Conservation (phyloP, 2,797 vertebrate species). For the Erpetoichthys calabaricus region DNA sequence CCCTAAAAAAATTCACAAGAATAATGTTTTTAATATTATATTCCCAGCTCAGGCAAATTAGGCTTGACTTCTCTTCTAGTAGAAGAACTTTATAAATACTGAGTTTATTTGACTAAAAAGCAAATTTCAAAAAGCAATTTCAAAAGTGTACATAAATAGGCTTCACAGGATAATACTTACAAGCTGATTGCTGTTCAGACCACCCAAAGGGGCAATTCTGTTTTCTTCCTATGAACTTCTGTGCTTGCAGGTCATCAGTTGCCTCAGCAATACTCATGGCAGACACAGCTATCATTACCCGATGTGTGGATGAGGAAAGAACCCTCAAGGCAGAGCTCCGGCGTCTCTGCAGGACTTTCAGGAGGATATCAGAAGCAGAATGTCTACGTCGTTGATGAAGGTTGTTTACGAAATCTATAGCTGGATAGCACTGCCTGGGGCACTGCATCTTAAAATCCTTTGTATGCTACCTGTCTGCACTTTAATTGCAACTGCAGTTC, state of each 20-base stretch:
- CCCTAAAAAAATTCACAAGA: too few species aligned
- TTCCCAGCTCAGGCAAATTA: too few species aligned
- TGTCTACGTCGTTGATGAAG: conserved; percentile 44
- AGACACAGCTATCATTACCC: conserved; percentile 58
- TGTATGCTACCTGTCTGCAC: background rate
- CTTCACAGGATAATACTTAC: too few species aligned
- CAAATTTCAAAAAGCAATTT: too few species aligned
- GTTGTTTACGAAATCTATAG: conserved; percentile 39
- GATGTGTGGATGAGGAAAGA: conserved; percentile 59
- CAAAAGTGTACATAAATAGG: too few species aligned
- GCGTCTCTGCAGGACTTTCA: conserved; percentile 44
- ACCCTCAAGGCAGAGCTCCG: conserved; percentile 49
- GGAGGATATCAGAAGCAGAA: conserved; percentile 51
- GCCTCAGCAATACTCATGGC: conserved; percentile 46
- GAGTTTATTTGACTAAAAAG: too few species aligned
- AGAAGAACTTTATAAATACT: too few species aligned
- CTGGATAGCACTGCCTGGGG: conserved; percentile 31
- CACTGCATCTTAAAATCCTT: conserved; percentile 40
- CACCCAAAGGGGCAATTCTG: conserved; percentile 41
- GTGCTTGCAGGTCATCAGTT: conserved; percentile 26
- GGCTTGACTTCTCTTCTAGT: too few species aligned
- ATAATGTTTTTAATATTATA: too few species aligned
- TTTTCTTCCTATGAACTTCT: conserved; percentile 29
- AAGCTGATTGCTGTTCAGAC: too few species aligned
- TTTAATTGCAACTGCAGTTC: background rate